These are phyloP conservation scores for Trematomus loennbergii DNA, from an alignment of 2,113 vertebrate species.

Conservation along the genomic window DNA sequence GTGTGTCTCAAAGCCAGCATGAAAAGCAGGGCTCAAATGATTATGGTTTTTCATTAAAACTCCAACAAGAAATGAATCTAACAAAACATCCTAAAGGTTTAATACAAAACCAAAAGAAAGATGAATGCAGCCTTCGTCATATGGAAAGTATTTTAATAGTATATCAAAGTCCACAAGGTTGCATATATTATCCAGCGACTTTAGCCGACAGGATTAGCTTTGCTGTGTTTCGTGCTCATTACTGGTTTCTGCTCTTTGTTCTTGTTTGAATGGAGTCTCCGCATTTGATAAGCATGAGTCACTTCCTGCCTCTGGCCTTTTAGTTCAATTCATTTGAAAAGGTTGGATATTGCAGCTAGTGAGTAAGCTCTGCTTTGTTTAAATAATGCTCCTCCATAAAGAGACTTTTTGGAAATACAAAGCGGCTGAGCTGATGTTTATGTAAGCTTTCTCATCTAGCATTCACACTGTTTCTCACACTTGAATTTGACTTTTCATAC, in stretches of 20 bases:
- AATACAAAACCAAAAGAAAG: not conserved
- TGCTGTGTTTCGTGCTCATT: slow-evolving; percentile 7
- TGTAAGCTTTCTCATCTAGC: slow-evolving; percentile 9
- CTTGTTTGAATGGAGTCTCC: not conserved
- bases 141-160: not conserved
- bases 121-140: not conserved
- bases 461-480: not conserved
- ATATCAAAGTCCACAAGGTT: not conserved
- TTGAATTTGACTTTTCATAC: slow-evolving; percentile 38
- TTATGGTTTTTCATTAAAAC: not conserved
- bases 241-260: slow-evolving; percentile 16
- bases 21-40: not conserved
- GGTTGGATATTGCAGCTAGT: slow-evolving; percentile 1
- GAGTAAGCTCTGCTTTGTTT: slow-evolving; percentile 5
- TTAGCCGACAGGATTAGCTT: slow-evolving; percentile 14
- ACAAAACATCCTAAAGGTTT: not conserved
- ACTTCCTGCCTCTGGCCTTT: not conserved
- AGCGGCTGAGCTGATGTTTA: slow-evolving; percentile 34
- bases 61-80: not conserved
- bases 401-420: slow-evolving; percentile 6
- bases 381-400: not conserved
- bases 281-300: slow-evolving; percentile 12
- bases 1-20: not conserved
- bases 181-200: not conserved
- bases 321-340: slow-evolving; percentile 11